Evolutionary conservation across 2,888 invertebrate genomes (phyloP).

Genomic region (Campoletis raptor): DNA sequence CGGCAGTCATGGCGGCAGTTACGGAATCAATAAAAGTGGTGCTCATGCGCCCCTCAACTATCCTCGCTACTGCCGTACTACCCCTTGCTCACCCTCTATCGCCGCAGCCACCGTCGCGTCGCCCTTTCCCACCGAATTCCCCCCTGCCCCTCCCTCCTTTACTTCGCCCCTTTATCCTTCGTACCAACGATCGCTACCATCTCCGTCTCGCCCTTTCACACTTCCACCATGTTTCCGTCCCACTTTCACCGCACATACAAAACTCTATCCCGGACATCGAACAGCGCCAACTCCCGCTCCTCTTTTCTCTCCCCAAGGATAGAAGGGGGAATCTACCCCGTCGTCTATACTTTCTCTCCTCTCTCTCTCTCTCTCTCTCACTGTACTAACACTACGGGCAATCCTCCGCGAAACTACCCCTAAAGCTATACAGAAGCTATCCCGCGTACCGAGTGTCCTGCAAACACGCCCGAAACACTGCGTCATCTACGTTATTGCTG

Average conservation of each 20-base stretch:
- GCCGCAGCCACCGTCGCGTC: constrained; percentile 72
- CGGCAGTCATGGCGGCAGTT: constrained; percentile 85
- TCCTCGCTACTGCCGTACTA: constrained; percentile 81
- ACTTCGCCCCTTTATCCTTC: constrained; percentile 42
- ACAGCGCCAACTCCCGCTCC: constrained; percentile 81
- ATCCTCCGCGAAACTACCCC: constrained; percentile 78
- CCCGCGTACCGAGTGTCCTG: constrained; percentile 77
- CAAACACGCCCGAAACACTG: constrained; percentile 73
- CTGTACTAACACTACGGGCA: constrained; percentile 56
- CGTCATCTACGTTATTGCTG: constrained; percentile 70
- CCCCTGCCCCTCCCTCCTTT: constrained; percentile 54
- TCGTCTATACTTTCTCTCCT: constrained; percentile 50
- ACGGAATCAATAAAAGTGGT: constrained; percentile 85
- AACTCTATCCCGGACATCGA: constrained; percentile 76
- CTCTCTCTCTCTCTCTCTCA: constrained; percentile 54
- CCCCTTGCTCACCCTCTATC: constrained; percentile 68
- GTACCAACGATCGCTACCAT: constrained; percentile 37
- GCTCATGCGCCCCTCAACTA: constrained; percentile 85
- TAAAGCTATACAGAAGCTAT: constrained; percentile 82
- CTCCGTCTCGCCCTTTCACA: constrained; percentile 59
- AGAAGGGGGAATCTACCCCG: constrained; percentile 52
- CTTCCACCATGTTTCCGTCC: constrained; percentile 52
- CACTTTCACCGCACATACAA: constrained; percentile 55
- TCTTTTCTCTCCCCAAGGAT: constrained; percentile 37
- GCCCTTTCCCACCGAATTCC: constrained; percentile 64